Base-by-base conservation (phyloP, 2,113 vertebrate species). In the Hucho hucho region DNA sequence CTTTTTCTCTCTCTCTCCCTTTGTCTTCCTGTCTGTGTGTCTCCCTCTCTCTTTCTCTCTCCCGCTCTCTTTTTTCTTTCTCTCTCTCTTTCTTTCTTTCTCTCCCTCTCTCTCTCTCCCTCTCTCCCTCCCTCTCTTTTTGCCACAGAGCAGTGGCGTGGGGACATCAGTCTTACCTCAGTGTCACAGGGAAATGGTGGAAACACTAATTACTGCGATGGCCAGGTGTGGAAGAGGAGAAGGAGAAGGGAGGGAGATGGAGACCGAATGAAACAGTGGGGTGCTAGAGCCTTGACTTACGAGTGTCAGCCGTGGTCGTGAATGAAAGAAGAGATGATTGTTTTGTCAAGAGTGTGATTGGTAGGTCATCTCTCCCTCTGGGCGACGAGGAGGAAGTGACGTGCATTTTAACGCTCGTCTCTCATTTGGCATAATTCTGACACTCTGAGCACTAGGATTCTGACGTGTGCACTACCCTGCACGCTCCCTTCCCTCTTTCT, bases 261-360 rank as follows among this genome's bases (percentile, higher is more conserved):
- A 72, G 61, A 43, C 43, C 59, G 70, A 65, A 70, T 73, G 75
- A 75, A 84, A 76, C 75, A 64, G 82, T 65, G 79, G 81, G 83
- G 79, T 22, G 20, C 84, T 75, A 64, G 65, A 58, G 70, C 82
- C 68, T 58, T 72, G 74, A 77, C 82, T 74, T 81, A 64, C 49
- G 66, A 75, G 65, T 84, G 82, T 81, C 82, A 83, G 76, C 75
- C 68, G 72, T 87, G 80, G 79, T 78, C 72, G 83, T 73, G 75
- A 83, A 86, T 68, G 73, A 75, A 77, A 73, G 71, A 76, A 75
- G 69, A 71, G 83, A 83, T 89, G 86, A 90, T 90, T 87, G 88
- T 89, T 87, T 87, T 72, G 70, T 90, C 87, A 87, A 88, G 83
- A 22, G 58, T 79, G 84, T 87, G 87, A 91, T 88, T 88, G 83